Conservation (phyloP, 2,797 vertebrate genomes). For the Aselliscus stoliczkanus region DNA sequence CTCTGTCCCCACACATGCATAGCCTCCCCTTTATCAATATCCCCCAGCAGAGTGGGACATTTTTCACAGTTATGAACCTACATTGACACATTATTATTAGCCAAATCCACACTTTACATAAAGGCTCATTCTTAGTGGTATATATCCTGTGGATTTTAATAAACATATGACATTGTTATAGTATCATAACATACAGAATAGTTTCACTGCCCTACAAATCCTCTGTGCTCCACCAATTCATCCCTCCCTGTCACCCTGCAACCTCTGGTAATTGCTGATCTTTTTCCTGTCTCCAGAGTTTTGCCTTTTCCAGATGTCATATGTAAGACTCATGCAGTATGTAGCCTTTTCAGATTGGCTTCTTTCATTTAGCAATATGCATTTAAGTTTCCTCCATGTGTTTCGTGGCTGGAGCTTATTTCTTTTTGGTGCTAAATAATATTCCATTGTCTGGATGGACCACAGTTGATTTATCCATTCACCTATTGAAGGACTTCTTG, state of each 20-base stretch:
- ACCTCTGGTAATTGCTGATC: not conserved
- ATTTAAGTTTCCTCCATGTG: not conserved
- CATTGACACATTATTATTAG: not conserved
- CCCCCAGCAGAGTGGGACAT: not conserved
- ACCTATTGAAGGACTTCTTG: not conserved
- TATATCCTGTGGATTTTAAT: not conserved
- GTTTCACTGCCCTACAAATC: not conserved
- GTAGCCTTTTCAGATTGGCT: not conserved
- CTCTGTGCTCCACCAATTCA: not conserved
- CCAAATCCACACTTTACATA: not conserved
- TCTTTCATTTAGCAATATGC: not conserved
- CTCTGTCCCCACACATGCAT: fast-evolving
- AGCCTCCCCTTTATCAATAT: not conserved
- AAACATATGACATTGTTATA: not conserved
- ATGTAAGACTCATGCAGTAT: not conserved
- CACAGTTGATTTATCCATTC: not conserved
- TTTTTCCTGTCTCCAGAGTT: not conserved
- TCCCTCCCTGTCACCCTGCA: too few relatives aligned
- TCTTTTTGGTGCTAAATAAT: not conserved
- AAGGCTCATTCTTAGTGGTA: not conserved
- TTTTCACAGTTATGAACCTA: not conserved
- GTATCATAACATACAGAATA: not conserved
- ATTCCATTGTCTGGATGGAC: not conserved
- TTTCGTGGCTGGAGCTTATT: not conserved
- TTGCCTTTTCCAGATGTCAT: not conserved